These are phyloP conservation scores for Callipepla californica DNA, from an alignment of 2,113 vertebrate species.

Conservation along the genomic window DNA sequence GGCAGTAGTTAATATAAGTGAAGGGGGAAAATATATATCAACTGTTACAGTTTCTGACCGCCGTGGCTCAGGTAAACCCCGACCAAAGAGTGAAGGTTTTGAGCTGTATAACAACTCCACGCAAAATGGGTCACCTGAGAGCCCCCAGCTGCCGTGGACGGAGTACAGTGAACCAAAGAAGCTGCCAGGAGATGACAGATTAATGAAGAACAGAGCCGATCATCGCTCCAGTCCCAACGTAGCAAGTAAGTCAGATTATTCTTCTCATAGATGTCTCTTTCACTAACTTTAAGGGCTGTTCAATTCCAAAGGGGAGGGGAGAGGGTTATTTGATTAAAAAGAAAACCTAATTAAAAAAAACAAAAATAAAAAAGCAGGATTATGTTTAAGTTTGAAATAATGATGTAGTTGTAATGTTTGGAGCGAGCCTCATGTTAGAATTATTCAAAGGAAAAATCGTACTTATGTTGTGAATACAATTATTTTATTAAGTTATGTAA, in stretches of 20 bases:
- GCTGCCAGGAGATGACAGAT: slow-evolving; percentile 88
- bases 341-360: not conserved
- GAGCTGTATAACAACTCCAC: slow-evolving; percentile 93
- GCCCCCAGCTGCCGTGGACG: slow-evolving; percentile 91
- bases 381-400: not conserved
- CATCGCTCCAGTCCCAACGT: slow-evolving; percentile 99
- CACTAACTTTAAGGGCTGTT: not conserved
- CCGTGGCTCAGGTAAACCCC: slow-evolving; percentile 90
- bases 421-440: not conserved
- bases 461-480: not conserved
- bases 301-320: not conserved
- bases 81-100: slow-evolving; percentile 98
- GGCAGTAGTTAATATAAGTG: not conserved
- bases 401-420: not conserved
- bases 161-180: slow-evolving; percentile 94
- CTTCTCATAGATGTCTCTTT: not conserved
- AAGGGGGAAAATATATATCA: slow-evolving; percentile 16
- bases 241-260: slow-evolving; percentile 86
- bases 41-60: slow-evolving; percentile 86
- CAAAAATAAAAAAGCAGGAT: not conserved
- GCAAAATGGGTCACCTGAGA: slow-evolving; percentile 94
- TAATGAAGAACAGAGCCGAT: slow-evolving; percentile 92
- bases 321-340: not conserved
- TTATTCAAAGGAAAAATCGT: not conserved
- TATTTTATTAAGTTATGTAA: not conserved